Evolutionary conservation across 1,140 invertebrate genomes (phyloP), one percentile per base, ranked within the genome.

Genomic region (Pollicipes pollicipes): DNA sequence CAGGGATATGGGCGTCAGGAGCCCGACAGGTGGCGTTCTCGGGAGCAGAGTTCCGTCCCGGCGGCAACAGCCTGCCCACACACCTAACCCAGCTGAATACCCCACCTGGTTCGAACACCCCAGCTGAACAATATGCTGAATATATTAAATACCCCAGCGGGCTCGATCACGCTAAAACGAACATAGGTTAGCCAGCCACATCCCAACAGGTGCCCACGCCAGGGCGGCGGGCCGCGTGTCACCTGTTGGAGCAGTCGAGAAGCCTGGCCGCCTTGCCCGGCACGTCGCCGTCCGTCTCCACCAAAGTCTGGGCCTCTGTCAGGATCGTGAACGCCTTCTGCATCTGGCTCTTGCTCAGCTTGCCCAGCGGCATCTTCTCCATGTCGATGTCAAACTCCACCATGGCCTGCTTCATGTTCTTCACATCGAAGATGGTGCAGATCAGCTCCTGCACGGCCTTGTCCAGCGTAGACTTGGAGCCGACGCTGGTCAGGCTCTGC

Each of bases 331-430:
- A 98, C 0, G 94, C 95, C 68, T 86, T 82, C 76, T 90, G 85
- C 58, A 99, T 88, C 82, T 98, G 95, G 72, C 88, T 88, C 76
- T 90, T 88, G 21, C 95, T 97, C 0, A 99, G 78, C 82, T 98
- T 98, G 67, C 95, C 96, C 1, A 98, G 81, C 0, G 96, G 96
- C 95, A 98, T 96, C 81, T 98, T 97, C 69, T 95, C 92, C 74
- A 91, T 84, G 81, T 98, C 95, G 75, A 98, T 85, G 85, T 98
- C 93, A 84, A 96, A 97, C 78, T 98, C 94, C 74, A 91, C 76
- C 85, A 98, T 88, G 4, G 90, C 87, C 79, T 88, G 87, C 75
- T 95, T 95, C 95, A 98, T 98, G 16, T 81, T 82, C 68, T 93
- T 85, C 3, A 97, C 84, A 81, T 98, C 90, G 80, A 98, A 98